Conservation (phyloP, 1,140 invertebrate species). For the Drosophila yakuba region DNA sequence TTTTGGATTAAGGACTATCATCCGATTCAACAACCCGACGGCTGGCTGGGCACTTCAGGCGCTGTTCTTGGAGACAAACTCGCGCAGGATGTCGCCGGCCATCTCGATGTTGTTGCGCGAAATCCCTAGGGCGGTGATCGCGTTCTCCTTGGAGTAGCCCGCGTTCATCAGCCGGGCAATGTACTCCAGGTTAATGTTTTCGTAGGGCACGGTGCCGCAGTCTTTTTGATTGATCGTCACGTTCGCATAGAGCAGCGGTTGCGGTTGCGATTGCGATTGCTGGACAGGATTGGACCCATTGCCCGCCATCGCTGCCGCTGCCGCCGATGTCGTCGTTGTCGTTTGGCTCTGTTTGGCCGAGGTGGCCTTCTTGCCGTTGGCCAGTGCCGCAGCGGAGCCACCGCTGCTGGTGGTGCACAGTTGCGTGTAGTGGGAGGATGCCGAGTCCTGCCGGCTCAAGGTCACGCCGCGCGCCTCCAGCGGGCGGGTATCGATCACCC, state of each 20-base stretch:
- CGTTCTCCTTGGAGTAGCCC: conserved; percentile 95
- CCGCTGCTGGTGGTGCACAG: conserved; percentile 72
- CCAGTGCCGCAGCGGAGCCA: conserved; percentile 44
- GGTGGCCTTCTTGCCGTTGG: conserved; percentile 62
- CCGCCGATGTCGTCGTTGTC: conserved; percentile 37
- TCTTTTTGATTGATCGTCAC: conserved; percentile 85
- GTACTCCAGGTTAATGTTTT: conserved; percentile 96
- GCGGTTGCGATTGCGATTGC: conserved; percentile 43
- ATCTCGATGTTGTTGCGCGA: conserved; percentile 96
- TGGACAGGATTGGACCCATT: conserved; percentile 34
- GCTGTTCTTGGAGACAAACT: conserved; percentile 89
- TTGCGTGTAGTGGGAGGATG: conserved; percentile 73
- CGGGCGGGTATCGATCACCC: conserved; percentile 87
- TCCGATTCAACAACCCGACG: conserved; percentile 15
- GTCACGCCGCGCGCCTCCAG: conserved; percentile 74
- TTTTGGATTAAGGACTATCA: neutral
- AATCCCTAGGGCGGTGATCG: conserved; percentile 95
- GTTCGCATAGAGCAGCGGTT: conserved; percentile 82
- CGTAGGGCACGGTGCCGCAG: conserved; percentile 88
- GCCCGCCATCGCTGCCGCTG: conserved; percentile 24
- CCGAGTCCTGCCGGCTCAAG: conserved; percentile 45
- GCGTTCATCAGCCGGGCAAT: conserved; percentile 94
- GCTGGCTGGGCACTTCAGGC: conserved; percentile 59
- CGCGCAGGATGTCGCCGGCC: conserved; percentile 97
- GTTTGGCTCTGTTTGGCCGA: conserved; percentile 31